phyloP scores from a whole-genome alignment of 2,888 invertebrate species.

The Sphinx pinastri region DNA sequence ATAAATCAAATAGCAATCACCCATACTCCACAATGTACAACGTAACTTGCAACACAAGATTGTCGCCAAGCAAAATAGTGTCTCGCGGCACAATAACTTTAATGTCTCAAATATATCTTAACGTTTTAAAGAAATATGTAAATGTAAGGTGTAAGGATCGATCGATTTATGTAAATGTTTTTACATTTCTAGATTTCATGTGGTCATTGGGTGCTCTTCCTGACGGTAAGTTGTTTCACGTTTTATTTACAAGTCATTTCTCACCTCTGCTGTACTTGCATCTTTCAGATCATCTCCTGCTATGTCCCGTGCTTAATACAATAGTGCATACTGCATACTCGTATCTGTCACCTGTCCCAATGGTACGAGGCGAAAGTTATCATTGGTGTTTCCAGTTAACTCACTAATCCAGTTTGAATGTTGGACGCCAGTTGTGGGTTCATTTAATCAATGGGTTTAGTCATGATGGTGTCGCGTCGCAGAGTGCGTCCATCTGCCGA shows the following conservation, averaged over 20 bases:
- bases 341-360: conserved; percentile 37
- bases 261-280: conserved; percentile 59
- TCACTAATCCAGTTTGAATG: conserved; percentile 59
- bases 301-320: conserved; percentile 35
- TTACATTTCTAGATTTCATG: conserved; percentile 97
- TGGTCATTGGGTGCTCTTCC: conserved; percentile 99
- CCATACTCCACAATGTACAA: conserved; percentile 25
- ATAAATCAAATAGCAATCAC: conserved; percentile 26
- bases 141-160: conserved; percentile 77
- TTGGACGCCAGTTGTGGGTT: conserved; percentile 50
- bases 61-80: conserved; percentile 84
- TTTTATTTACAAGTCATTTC: conserved; percentile 66
- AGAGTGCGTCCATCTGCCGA: conserved; percentile 58
- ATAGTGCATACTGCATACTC: conserved; percentile 57
- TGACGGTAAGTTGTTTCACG: conserved; percentile 92
- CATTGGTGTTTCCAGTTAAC: conserved; percentile 48
- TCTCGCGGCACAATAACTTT: conserved; percentile 73
- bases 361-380: conserved; percentile 54
- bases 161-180: conserved; percentile 84
- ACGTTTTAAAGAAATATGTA: conserved; percentile 61
- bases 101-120: conserved; percentile 54
- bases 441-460: conserved; percentile 59
- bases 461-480: conserved; percentile 52
- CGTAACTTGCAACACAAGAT: conserved; percentile 53
- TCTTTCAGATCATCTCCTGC: conserved; percentile 35